phyloP scores from a whole-genome alignment of 2,113 vertebrate species.

The Phasianus colchicus region DNA sequence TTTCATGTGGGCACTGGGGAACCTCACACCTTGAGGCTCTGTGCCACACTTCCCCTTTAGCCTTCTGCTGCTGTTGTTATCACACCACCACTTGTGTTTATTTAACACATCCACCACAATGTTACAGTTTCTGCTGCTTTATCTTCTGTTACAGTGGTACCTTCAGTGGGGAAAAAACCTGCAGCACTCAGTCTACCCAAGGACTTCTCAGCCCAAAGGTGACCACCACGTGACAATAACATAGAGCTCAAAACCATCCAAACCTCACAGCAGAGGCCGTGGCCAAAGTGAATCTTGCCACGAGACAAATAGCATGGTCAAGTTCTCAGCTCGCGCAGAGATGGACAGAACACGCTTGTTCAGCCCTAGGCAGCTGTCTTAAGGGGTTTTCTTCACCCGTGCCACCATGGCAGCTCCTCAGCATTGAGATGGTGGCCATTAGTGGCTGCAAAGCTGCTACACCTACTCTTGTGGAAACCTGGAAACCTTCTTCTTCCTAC shows the following conservation, averaged over 20 bases:
- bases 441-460: not conserved
- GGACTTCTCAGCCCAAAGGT: not conserved
- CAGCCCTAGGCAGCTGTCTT: not conserved
- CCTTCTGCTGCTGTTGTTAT: accelerated
- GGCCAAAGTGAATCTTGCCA: not conserved
- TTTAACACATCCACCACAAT: not conserved
- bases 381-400: not conserved
- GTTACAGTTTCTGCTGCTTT: not conserved
- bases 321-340: not conserved
- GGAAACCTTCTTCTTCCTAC: not conserved
- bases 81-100: accelerated
- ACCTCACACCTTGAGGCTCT: not conserved
- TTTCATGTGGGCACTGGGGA: not conserved
- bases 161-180: not conserved
- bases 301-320: not conserved
- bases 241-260: accelerated
- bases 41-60: not conserved
- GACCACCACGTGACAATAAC: not conserved
- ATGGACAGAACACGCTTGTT: accelerated
- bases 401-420: not conserved
- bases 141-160: not conserved
- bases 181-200: not conserved
- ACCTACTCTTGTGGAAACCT: not conserved
- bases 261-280: not conserved
- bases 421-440: not conserved